Evolutionary conservation across 2,797 vertebrate species (phyloP).

Genomic region (Lacerta viridis): DNA sequence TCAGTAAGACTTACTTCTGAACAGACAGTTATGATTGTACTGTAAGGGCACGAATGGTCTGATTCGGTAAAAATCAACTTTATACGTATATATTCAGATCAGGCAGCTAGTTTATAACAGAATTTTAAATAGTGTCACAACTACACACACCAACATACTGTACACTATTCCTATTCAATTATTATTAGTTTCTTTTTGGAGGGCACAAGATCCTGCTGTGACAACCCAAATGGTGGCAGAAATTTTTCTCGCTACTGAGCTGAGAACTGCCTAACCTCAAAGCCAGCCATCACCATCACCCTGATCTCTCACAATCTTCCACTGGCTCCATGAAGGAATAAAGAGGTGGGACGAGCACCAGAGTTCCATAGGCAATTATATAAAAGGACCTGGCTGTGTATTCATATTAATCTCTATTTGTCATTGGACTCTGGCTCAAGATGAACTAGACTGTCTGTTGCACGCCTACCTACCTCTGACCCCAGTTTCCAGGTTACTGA

Average conservation of each 20-base stretch:
- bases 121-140: background rate
- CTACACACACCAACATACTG: background rate
- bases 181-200: background rate
- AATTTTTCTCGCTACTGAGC: background rate
- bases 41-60: too few relatives aligned
- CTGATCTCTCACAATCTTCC: background rate
- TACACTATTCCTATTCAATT: background rate
- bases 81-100: background rate
- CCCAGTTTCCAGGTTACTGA: background rate
- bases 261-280: background rate
- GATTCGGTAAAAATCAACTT: too few relatives aligned
- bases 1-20: too few relatives aligned
- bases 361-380: background rate
- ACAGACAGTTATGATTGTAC: too few relatives aligned
- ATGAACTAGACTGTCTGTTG: background rate
- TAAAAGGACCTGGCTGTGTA: background rate
- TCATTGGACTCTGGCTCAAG: background rate
- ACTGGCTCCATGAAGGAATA: background rate
- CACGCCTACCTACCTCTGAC: background rate
- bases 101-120: background rate
- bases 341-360: background rate
- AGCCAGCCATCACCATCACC: background rate
- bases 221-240: background rate
- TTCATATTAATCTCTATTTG: background rate
- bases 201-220: background rate